phyloP scores from a whole-genome alignment of 2,888 invertebrate genomes.

The Tetropium fuscum region DNA sequence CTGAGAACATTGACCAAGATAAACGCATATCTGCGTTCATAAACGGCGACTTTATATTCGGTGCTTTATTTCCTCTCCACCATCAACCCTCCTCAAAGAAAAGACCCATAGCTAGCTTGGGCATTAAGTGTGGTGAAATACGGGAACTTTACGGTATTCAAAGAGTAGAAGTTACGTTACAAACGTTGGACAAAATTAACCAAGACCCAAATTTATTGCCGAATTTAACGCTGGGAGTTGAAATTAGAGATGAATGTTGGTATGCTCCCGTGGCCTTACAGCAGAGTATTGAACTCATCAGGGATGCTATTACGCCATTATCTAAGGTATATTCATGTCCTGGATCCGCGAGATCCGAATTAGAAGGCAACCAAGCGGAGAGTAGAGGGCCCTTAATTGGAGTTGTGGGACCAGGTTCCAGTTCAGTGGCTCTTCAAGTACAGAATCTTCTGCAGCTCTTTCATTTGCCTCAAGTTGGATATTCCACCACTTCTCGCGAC shows the following conservation, averaged over 20 bases:
- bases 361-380: constrained; percentile 22
- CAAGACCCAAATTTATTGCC: constrained; percentile 70
- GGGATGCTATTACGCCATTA: constrained; percentile 72
- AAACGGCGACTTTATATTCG: constrained; percentile 71
- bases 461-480: constrained; percentile 77
- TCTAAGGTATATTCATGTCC: constrained; percentile 45
- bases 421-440: constrained; percentile 76
- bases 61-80: constrained; percentile 70
- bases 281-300: constrained; percentile 81
- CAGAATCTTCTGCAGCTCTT: constrained; percentile 82
- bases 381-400: constrained; percentile 71
- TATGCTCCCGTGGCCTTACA: constrained; percentile 83
- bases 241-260: constrained; percentile 86
- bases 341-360: constrained; percentile 14
- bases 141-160: constrained; percentile 81
- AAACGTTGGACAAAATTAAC: constrained; percentile 75
- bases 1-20: constrained; percentile 34
- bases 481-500: constrained; percentile 82
- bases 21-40: constrained; percentile 66
- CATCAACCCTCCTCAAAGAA: constrained; percentile 62
- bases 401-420: constrained; percentile 81
- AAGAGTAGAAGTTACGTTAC: constrained; percentile 74
- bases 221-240: constrained; percentile 72
- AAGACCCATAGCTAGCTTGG: constrained; percentile 53
- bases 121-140: constrained; percentile 63